Evolutionary conservation across 2,113 vertebrate species (phyloP), one percentile per base, ranked within the genome.

Genomic region (Gasterosteus aculeatus): DNA sequence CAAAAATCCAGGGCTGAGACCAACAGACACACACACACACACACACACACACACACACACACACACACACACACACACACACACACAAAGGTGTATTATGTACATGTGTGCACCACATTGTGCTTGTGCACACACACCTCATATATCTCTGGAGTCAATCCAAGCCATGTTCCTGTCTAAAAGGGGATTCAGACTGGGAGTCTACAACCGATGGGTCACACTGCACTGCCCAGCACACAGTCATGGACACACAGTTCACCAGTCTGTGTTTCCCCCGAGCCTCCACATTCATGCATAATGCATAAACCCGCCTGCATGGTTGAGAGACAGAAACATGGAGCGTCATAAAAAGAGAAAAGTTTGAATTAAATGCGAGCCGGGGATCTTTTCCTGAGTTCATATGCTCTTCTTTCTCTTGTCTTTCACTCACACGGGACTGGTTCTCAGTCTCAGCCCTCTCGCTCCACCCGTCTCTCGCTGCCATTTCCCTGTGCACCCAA

Each of bases 111-210:
- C 83, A 29, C 26, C 78, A 47, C 67, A 73, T 73, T 73, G 68
- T 75, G 78, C 81, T 72, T 75, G 38, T 65, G 69, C 72, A 63
- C 72, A 78, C 75, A 77, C 81, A 77, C 73, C 77, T 82, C 47
- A 65, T 60, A 19, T 66, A 69, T 77, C 70, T 77, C 65, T 22
- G 76, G 39, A 77, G 83, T 87, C 49, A 60, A 70, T 86, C 77
- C 62, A 63, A 84, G 69, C 80, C 84, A 41, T 77, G 84, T 85
- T 80, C 85, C 87, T 85, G 84, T 85, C 87, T 75, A 31, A 74
- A 68, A 57, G 69, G 56, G 83, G 88, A 87, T 89, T 90, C 83
- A 73, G 41, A 73, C 63, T 62, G 38, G 59, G 53, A 75, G 46
- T 79, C 78, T 71, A 67, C 79, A 84, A 46, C 71, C 75, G 72